Evolutionary conservation across 2,888 invertebrate genomes (phyloP).

Genomic region (Hyalella azteca): DNA sequence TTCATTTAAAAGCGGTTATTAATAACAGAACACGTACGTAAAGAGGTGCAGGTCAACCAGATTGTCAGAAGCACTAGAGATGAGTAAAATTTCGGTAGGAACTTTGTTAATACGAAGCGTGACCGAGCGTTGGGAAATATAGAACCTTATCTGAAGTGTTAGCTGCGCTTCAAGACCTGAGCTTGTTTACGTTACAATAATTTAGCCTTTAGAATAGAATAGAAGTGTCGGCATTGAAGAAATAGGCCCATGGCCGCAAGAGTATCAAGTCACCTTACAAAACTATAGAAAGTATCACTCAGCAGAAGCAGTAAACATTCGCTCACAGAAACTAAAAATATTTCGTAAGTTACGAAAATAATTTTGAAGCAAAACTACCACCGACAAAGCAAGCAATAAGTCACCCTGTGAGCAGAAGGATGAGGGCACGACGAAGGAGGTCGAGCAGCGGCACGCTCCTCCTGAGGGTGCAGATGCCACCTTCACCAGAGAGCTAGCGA

Average conservation of each 20-base stretch:
- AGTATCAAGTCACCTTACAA: neutral
- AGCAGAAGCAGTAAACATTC: neutral
- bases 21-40: too few relatives aligned
- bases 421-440: neutral
- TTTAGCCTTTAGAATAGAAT: too few relatives aligned
- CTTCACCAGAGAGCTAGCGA: neutral
- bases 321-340: neutral
- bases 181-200: too few relatives aligned
- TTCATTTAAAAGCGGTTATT: too few relatives aligned
- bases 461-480: conserved; percentile 18
- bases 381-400: neutral
- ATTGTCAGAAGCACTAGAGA: too few relatives aligned
- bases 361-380: neutral
- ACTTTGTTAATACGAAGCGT: too few relatives aligned
- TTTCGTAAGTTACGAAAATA: neutral
- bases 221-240: too few relatives aligned
- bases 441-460: neutral
- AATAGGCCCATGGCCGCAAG: neutral
- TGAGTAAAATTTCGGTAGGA: too few relatives aligned
- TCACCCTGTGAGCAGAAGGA: neutral
- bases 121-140: too few relatives aligned
- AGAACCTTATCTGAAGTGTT: too few relatives aligned
- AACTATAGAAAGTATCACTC: neutral
- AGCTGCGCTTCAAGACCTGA: too few relatives aligned
- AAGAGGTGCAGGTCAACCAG: too few relatives aligned